Evolutionary conservation across 2,113 vertebrate species (phyloP), one percentile per base, ranked within the genome.

Genomic region (Dasyurus viverrinus): DNA sequence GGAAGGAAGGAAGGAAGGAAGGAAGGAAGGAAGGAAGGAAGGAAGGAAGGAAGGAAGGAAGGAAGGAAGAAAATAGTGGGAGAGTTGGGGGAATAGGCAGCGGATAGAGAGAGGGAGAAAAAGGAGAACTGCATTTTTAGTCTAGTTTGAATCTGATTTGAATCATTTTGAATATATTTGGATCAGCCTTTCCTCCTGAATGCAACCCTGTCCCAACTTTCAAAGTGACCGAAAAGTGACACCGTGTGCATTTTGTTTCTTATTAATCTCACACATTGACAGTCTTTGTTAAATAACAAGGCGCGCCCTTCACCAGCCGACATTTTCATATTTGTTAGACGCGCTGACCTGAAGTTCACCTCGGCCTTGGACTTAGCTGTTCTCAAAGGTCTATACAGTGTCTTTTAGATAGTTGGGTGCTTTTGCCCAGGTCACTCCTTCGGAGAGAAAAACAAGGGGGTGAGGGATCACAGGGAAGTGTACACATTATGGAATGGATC

Each of bases 321-420:
- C 99, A 99, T 99, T 99, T 99, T 99, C 99, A 99, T 99, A 99
- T 99, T 99, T 99, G 99, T 99, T 99, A 99, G 99, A 99, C 99
- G 99, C 99, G 98, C 98, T 99, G 99, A 99, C 99, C 99, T 99
- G 99, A 99, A 99, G 99, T 99, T 99, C 99, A 99, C 99, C 99
- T 99, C 99, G 99, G 99, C 99, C 99, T 99, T 99, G 99, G 99
- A 99, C 99, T 99, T 99, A 99, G 98, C 99, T 98, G 99, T 99
- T 99, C 98, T 98, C 98, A 98, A 98, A 98, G 98, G 98, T 99
- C 99, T 99, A 98, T 98, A 99, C 97, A 98, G 98, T 98, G 98
- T 98, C 98, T 98, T 98, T 99, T 98, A 98, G 98, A 98, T 98
- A 98, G 98, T 96, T 93, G 98, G 98, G 98, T 98, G 98, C 98